Conservation (phyloP, 2,888 invertebrate species). For the Thalpophila matura region DNA sequence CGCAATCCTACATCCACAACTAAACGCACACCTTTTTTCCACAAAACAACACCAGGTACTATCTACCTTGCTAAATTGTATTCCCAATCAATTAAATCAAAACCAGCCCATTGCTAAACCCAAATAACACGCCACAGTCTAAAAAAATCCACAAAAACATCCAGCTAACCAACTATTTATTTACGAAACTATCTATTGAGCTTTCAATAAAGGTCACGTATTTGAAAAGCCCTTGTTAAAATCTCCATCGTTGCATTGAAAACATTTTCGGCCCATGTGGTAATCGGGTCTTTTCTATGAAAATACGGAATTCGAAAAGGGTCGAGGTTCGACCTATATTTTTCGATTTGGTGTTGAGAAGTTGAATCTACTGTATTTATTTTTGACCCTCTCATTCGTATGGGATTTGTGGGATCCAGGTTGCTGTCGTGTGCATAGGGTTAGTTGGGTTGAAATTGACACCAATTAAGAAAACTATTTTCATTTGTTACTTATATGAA, state of each 20-base stretch:
- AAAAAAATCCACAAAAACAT: conserved; percentile 9
- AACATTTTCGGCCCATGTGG: conserved; percentile 55
- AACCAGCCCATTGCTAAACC: not conserved
- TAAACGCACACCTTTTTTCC: too few species aligned
- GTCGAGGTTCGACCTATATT: conserved; percentile 25
- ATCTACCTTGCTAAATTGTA: too few species aligned
- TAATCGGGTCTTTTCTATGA: conserved; percentile 39
- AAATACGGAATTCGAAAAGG: conserved; percentile 36
- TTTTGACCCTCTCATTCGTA: conserved; percentile 6
- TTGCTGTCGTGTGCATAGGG: not conserved
- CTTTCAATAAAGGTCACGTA: conserved; percentile 21
- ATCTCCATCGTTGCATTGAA: conserved; percentile 63
- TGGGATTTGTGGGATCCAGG: not conserved
- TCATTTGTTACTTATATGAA: too few species aligned
- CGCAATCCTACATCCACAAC: too few species aligned
- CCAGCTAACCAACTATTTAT: conserved; percentile 5
- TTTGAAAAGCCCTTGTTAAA: conserved; percentile 62
- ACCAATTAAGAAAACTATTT: not conserved
- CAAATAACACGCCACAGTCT: not conserved
- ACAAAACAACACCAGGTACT: too few species aligned
- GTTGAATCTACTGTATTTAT: conserved; percentile 28
- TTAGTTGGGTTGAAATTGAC: not conserved
- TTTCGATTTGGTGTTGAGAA: conserved; percentile 38
- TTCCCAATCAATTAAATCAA: too few species aligned
- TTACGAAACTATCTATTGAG: conserved; percentile 35